phyloP scores from a whole-genome alignment of 2,797 vertebrate species.

The Chaunax sp. region DNA sequence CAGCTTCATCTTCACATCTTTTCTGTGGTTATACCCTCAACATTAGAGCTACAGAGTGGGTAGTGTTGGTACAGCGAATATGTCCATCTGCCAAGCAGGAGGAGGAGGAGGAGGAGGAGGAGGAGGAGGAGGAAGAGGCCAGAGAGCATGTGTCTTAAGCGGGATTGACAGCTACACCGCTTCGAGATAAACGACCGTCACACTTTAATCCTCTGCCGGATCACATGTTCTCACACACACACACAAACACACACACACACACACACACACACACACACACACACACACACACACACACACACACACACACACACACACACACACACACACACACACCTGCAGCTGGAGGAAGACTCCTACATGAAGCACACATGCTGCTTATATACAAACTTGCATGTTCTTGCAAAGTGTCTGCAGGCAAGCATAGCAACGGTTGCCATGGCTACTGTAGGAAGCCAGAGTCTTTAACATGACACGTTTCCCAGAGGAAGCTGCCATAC shows the following conservation, averaged over 20 bases:
- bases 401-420: constrained; percentile 39
- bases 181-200: constrained; percentile 45
- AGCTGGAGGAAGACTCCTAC: background rate
- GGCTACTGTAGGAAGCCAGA: constrained; percentile 56
- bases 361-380: background rate
- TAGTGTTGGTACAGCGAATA: constrained; percentile 59
- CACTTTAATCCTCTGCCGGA: constrained; percentile 49
- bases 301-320: background rate
- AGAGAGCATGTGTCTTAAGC: constrained; percentile 65
- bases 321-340: background rate
- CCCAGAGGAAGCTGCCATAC: constrained; percentile 45
- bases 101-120: constrained; percentile 29
- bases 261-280: background rate
- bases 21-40: constrained; percentile 1
- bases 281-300: background rate
- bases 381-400: constrained; percentile 28
- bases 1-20: constrained; percentile 32
- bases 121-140: constrained; percentile 41
- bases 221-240: constrained; percentile 17
- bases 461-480: constrained; percentile 43
- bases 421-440: constrained; percentile 66
- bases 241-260: constrained; percentile 7
- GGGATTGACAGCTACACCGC: constrained; percentile 53
- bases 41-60: constrained; percentile 50
- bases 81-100: constrained; percentile 66